Evolutionary conservation across 1,140 invertebrate species (phyloP).

Genomic region (Melipona quadrifasciata): DNA sequence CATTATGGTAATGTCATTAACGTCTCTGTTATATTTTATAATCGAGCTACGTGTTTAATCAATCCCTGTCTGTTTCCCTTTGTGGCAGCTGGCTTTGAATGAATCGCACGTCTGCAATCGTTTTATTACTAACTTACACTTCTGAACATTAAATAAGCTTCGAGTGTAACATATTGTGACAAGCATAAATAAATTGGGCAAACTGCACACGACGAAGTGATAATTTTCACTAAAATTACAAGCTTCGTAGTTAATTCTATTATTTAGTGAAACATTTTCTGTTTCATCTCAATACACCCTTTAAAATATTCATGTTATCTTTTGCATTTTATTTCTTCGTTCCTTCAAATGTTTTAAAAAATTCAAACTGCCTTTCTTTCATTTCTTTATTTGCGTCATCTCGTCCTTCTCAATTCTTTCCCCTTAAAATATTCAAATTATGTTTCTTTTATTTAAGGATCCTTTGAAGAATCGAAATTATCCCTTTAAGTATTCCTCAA

Average conservation of each 20-base stretch:
- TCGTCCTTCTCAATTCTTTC: too few species aligned
- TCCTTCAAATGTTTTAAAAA: too few species aligned
- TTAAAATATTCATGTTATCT: neutral
- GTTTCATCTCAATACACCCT: neutral
- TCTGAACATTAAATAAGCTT: neutral
- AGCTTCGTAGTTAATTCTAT: neutral
- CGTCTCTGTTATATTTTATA: neutral
- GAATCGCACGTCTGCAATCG: neutral
- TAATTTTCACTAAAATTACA: neutral
- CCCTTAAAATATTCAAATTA: neutral
- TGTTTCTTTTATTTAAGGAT: neutral
- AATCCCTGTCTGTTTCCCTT: neutral
- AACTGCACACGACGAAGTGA: neutral
- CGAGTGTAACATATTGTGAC: too few species aligned
- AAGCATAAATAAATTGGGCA: neutral
- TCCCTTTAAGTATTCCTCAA: neutral
- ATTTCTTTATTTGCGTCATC: too few species aligned
- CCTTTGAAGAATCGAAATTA: too few species aligned
- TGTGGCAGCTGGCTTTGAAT: neutral
- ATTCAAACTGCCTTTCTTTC: too few species aligned
- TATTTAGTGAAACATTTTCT: neutral
- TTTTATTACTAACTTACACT: constrained; percentile 2
- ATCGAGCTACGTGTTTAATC: neutral
- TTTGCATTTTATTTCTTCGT: neutral
- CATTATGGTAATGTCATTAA: neutral